Base-by-base conservation (phyloP, 1,140 invertebrate species). In the Mylabris phalerata region DNA sequence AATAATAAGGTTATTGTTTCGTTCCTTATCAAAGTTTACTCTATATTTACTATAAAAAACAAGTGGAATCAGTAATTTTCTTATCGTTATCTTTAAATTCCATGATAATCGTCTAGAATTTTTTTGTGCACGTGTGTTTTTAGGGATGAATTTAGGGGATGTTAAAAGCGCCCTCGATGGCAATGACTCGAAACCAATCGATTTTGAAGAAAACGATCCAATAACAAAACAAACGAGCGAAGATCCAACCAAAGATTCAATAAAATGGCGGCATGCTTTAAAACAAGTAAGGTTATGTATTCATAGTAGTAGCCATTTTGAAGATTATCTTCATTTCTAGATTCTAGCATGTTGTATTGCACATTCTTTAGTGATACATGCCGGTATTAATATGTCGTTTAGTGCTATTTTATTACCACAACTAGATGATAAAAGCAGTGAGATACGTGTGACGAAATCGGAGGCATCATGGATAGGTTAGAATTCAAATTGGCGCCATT, bases 391-490 rank as follows among this genome's bases (percentile, higher is more conserved):
- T 57, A 78, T 82, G 76, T 73, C 77, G 11, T 81, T 77, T 49
- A 77, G 77, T 63, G 78, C 79, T 10, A 70, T 82, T 48, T 69
- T 82, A 45, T 60, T 77, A 42, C 74, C 77, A 41, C 74, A 79
- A 69, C 44, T 77, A 65, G 51, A 62, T 62, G 67, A 72, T 55
- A 59, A 65, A 3, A 44, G 64, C 45, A 70, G 65, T 63, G 51
- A 61, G 10, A 68, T 72, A 13, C 46, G 58, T 10, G 68, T 73
- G 25, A 66, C 67, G 13, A 68, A 57, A 51, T 60, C 65, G 5
- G 62, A 78, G 50, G 71, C 68, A 42, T 79, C 78, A n/a, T 80
- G 79, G 79, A 79, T 80, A 68, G 77, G 79, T 80, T 19, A 70
- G 42, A 48, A 9, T 5, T n/a, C 40, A 9, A n/a, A n/a, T 44